Percentiles rank a stretch among this genome's conserved stretches.
These are phyloP conservation scores for Anneissia japonica DNA, from an alignment of 35 echinoderm and acorn worm species.

Conservation along the genomic window DNA sequence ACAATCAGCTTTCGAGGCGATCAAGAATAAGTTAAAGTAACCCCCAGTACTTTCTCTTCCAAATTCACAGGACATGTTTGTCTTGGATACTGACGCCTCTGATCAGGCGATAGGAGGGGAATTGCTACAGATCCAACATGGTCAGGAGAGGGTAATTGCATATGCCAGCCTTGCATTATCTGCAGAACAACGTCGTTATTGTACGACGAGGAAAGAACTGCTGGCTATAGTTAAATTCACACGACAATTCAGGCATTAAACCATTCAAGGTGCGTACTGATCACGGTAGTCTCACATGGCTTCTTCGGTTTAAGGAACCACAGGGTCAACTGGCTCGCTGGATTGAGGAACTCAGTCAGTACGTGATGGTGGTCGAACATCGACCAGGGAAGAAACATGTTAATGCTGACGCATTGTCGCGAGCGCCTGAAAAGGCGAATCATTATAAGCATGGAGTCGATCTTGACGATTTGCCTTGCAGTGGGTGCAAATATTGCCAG, in stretches of 20 bases:
- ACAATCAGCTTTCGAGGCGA: too few relatives aligned
- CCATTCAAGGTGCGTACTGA: conserved; percentile 37
- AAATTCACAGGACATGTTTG: too few relatives aligned
- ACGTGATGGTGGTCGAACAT: conserved; percentile 32
- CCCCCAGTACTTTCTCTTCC: too few relatives aligned
- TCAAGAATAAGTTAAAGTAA: too few relatives aligned
- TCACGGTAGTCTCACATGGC: conserved; percentile 46
- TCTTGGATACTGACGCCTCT: too few relatives aligned
- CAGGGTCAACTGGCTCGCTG: conserved; percentile 34
- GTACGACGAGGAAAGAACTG: conserved; percentile 38
- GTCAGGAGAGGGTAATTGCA: not conserved
- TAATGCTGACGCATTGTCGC: conserved; percentile 37
- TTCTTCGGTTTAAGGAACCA: conserved; percentile 34
- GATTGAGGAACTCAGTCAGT: conserved; percentile 49
- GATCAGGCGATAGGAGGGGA: not conserved
- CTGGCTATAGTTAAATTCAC: conserved; percentile 31
- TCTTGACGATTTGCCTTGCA: conserved; percentile 22
- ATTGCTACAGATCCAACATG: not conserved
- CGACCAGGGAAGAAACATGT: conserved; percentile 21
- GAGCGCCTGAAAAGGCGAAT: too few relatives aligned
- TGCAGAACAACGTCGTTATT: conserved; percentile 6
- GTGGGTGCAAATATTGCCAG: conserved; percentile 32
- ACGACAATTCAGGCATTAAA: conserved; percentile 38
- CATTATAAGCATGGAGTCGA: conserved; percentile 2
- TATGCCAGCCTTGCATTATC: not conserved